Evolutionary conservation across 2,888 invertebrate genomes (phyloP), one percentile per base, ranked within the genome.

Genomic region (Chironomus riparius): DNA sequence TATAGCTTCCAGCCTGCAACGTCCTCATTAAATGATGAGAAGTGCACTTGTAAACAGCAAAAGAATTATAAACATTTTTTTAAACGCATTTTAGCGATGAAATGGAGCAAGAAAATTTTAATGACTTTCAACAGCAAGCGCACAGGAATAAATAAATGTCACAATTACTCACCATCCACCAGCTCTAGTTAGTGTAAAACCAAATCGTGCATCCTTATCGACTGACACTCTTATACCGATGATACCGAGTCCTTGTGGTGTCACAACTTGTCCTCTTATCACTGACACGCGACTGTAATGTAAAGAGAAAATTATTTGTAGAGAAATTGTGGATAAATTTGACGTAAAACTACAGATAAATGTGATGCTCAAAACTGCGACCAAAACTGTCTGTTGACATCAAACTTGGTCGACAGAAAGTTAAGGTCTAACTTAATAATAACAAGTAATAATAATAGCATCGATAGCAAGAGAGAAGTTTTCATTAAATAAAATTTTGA

Each of bases 181-280:
- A 82, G 92, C 91, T 81, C 96, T 88, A 76, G 96, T 95, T 75
- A 96, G 88, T 4, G 98, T 98, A 87, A 97, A 97, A 79, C 98
- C 98, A 86, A 97, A 95, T 80, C 94, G 89, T 70, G 96, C 92
- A 85, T 97, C 95, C 78, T 91, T 89, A 86, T 95, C 95, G 81
- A 98, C 96, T 78, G 95, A 95, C 77, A 99, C 97, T 79, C 98
- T 89, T 83, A 99, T 97, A 82, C 98, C 98, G 83, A 96, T 92
- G 86, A 99, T 92, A 79, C 98, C 97, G 79, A 96, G 90, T 78
- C 97, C 96, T 86, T 97, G 96, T 77, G 93, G 91, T 78, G 95
- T 93, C 80, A 97, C 91, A 82, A 99, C 97, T 86, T 95, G 94
- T 80, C 99, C 99, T 82, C 98, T 91, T 90, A 99, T 96, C 84